These are phyloP conservation scores for Poecilia latipinna DNA, from an alignment of 2,113 vertebrate species.

Conservation along the genomic window DNA sequence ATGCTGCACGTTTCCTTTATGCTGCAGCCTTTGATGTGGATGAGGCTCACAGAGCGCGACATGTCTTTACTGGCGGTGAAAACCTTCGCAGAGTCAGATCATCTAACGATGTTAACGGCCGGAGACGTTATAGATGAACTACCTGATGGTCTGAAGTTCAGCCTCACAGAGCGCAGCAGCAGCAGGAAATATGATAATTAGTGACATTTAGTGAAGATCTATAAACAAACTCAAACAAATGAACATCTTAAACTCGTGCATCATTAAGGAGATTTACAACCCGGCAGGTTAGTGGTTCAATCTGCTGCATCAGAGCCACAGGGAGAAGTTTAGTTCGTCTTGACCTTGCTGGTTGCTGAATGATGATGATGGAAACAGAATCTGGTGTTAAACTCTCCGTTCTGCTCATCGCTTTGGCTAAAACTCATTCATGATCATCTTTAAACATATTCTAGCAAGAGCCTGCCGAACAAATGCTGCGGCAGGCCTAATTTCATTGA, in stretches of 20 bases:
- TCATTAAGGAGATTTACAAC: neutral
- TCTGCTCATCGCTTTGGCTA: too few relatives aligned
- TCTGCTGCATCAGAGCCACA: neutral
- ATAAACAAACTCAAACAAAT: neutral
- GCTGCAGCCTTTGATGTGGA: constrained; percentile 37
- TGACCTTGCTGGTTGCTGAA: neutral
- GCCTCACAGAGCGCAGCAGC: neutral
- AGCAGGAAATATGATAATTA: constrained; percentile 4
- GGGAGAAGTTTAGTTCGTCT: neutral
- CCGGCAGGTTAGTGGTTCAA: neutral
- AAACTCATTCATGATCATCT: too few relatives aligned
- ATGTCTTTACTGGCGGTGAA: constrained; percentile 5
- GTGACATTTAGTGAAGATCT: constrained; percentile 1
- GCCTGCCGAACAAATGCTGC: too few relatives aligned
- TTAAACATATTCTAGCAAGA: too few relatives aligned
- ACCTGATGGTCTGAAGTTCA: neutral
- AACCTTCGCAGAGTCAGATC: constrained; percentile 15
- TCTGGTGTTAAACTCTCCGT: neutral
- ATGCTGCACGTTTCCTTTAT: constrained; percentile 58
- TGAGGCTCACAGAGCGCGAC: constrained; percentile 10
- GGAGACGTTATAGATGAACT: neutral
- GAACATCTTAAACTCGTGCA: constrained; percentile 1
- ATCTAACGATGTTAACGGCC: neutral
- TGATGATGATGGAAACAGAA: neutral
- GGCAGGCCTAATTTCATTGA: too few relatives aligned